Evolutionary conservation across 1,140 invertebrate species (phyloP).

Genomic region (Pantala flavescens): DNA sequence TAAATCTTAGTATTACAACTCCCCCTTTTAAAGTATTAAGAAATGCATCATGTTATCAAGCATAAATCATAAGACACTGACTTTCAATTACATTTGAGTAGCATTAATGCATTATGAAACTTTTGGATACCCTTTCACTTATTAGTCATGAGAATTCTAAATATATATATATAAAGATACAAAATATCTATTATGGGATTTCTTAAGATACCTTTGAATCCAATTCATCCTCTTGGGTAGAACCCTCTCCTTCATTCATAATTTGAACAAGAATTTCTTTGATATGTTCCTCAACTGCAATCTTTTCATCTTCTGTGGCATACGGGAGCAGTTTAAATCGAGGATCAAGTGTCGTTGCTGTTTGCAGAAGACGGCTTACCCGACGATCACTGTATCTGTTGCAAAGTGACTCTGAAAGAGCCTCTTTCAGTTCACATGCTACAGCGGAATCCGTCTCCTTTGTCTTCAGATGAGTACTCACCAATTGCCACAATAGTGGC

Average conservation of each 20-base stretch:
- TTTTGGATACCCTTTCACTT: too few species aligned
- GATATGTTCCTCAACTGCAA: constrained; percentile 32
- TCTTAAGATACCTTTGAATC: neutral
- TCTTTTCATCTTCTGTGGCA: constrained; percentile 38
- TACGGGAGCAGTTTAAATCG: constrained; percentile 35
- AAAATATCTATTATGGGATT: too few species aligned
- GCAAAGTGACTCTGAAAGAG: constrained; percentile 29
- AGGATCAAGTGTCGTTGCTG: constrained; percentile 42
- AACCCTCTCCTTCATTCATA: constrained; percentile 30
- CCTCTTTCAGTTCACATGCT: constrained; percentile 34
- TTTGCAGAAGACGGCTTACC: constrained; percentile 37
- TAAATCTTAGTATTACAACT: too few species aligned
- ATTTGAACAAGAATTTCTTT: constrained; percentile 37
- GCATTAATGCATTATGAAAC: too few species aligned
- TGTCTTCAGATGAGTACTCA: constrained; percentile 39
- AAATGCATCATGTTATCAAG: too few species aligned
- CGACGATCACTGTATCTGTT: constrained; percentile 33
- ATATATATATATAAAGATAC: too few species aligned
- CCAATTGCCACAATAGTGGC: constrained; percentile 41
- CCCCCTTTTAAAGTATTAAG: too few species aligned
- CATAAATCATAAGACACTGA: too few species aligned
- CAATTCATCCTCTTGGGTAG: neutral
- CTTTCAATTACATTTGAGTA: too few species aligned
- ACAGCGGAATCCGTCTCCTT: constrained; percentile 35
- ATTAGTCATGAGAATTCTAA: too few species aligned